Conservation (phyloP, 1,140 invertebrate species). For the Asobara japonica region DNA sequence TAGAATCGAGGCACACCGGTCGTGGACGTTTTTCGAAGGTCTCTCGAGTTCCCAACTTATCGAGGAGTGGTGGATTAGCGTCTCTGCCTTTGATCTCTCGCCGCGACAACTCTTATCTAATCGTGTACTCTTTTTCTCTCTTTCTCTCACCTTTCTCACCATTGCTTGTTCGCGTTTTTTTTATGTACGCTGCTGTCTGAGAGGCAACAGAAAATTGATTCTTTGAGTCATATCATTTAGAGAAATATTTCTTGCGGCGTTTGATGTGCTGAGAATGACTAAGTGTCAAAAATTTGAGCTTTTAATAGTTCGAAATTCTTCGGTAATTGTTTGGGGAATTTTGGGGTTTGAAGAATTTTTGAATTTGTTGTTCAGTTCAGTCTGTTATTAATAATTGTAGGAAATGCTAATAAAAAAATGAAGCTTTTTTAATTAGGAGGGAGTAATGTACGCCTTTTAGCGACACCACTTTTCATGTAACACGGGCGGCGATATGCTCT, state of each 20-base stretch:
- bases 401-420: too few relatives aligned
- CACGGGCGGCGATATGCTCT: too few relatives aligned
- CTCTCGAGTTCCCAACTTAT: slow-evolving; percentile 45
- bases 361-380: too few relatives aligned
- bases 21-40: slow-evolving; percentile 43
- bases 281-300: background rate
- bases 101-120: slow-evolving; percentile 54
- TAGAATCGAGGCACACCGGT: background rate
- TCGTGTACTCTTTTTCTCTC: slow-evolving; percentile 40
- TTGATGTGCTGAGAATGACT: background rate
- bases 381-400: too few relatives aligned
- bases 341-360: background rate
- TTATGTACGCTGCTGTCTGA: background rate
- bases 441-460: too few relatives aligned
- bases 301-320: background rate
- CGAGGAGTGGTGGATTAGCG: slow-evolving; percentile 54
- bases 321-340: background rate
- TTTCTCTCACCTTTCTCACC: slow-evolving; percentile 40
- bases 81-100: slow-evolving; percentile 53
- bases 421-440: too few relatives aligned
- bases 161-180: slow-evolving; percentile 12
- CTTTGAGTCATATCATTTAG: background rate
- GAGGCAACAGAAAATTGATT: slow-evolving; percentile 4
- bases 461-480: too few relatives aligned
- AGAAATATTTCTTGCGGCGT: background rate